Base-by-base conservation (phyloP, 1,140 invertebrate species). In the Ephestia elutella region DNA sequence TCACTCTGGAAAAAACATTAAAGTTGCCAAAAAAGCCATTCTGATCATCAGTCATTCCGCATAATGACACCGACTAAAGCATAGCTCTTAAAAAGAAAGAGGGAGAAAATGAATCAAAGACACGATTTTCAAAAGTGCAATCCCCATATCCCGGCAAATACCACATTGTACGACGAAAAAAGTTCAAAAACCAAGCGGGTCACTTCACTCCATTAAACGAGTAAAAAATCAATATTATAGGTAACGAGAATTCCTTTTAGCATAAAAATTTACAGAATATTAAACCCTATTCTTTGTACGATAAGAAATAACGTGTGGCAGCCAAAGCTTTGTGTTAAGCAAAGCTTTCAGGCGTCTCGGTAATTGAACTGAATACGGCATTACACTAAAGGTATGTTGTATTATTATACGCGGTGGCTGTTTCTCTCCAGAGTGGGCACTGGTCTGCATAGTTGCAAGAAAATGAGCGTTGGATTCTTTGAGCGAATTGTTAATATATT, bases 141-240 rank as follows among this genome's bases (percentile, higher is more conserved):
- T 25, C 21, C 7, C 21, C 21, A 25, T 25, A 25, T 25, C 7
- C 21, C 21, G 21, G 32, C 25, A 57, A 57, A 57, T 32, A 57
- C 56, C 48, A 32, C 15, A 50, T 17, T 50, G 49, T 50, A 57
- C 20, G 20, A 48, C 28, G 28, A 25, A 57, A 57, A 57, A 57
- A 25, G 49, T 19, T 50, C 48, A 19, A 51, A 63, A 59, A 56
- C 55, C 55, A 66, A 72, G 51, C 64, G 58, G 67, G 71, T 76
- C 73, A 76, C 60, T 65, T 50, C 54, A 61, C 60, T 70, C 74
- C 66, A 66, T 75, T 75, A 70, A 67, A 58, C 65, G 63, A 49
- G 60, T 59, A 57, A 57, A 58, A 69, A 76, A 74, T 76, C 71
- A 74, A 76, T 74, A 76, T 70, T 50, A 57, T 57, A 57, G 44